These are phyloP conservation scores for Anoplopoma fimbria DNA, from an alignment of 2,113 vertebrate species.

Conservation along the genomic window DNA sequence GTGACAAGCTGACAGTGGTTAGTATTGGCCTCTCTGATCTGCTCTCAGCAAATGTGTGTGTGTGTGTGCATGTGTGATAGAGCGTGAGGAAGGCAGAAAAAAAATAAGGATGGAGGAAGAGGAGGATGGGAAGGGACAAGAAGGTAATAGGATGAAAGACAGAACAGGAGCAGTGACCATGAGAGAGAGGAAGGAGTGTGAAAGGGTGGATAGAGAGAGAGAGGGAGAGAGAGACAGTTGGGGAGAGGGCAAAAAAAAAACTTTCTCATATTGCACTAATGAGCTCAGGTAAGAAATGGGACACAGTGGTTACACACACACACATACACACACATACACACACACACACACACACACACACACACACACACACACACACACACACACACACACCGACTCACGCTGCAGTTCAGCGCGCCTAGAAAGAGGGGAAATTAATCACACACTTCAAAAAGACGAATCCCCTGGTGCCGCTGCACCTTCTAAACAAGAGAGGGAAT, in stretches of 20 bases:
- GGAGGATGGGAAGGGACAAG: conserved; percentile 52
- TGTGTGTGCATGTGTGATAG: background rate
- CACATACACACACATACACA: too few species aligned
- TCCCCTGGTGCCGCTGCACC: conserved; percentile 63
- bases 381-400: conserved; percentile 40
- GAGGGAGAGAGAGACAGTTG: conserved; percentile 37
- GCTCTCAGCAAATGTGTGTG: conserved; percentile 49
- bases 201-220: conserved; percentile 7
- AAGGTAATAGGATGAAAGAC: conserved; percentile 56
- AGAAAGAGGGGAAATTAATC: conserved; percentile 79
- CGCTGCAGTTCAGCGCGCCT: conserved; percentile 68
- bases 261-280: conserved; percentile 70
- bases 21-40: conserved; percentile 71
- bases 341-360: too few species aligned
- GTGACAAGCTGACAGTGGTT: conserved; percentile 76
- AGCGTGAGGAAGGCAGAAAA: conserved; percentile 19
- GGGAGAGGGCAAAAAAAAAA: conserved; percentile 4
- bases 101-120: conserved; percentile 53
- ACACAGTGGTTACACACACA: conserved; percentile 63
- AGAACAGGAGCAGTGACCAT: background rate
- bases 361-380: background rate
- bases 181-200: conserved; percentile 38
- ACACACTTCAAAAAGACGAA: conserved; percentile 78
- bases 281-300: conserved; percentile 79
- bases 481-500: conserved; percentile 61